Base-by-base conservation (phyloP, 2,888 invertebrate genomes). In the Metacarcinus magister region DNA sequence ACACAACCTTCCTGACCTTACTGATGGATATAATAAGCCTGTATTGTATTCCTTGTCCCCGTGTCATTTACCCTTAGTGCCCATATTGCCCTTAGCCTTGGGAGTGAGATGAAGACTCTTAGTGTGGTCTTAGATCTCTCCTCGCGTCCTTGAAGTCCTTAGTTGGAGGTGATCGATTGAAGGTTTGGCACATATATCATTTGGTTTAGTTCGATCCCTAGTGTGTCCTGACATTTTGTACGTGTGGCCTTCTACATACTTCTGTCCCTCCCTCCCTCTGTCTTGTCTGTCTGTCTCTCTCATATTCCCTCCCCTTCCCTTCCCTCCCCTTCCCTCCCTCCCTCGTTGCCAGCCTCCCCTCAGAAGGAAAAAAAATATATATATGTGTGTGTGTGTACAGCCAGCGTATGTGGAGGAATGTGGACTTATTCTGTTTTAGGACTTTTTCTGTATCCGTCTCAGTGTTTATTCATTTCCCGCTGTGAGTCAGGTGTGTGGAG, bases 361-460 rank as follows among this genome's bases (percentile, higher is more conserved):
- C 82, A 91, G 44, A 19, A n/a, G 32, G 19, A 46, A 91, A 91
- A 82, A 82, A 82, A 54, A 54, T 13, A 28, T 2, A 28, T 82
- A 82, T 54, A 54, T 54, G 10, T 54, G 54, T 54, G 3, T 54
- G 39, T 16, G n/a, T 23, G 23, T 67, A 16, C 67, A 67, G 23
- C 67, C 23, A 19, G 82, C 32, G 82, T 82, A 23, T 82, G 82
- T 82, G 82, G 28, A 82, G 82, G 82, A 82, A 82, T 82, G 82
- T 32, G 32, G 82, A 82, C 8, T 23, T 28, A 13, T 32, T 7
- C 10, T 13, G 28, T 8, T 32, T 13, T 2, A 2, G 82, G 82
- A 16, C 8, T 28, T 28, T 13, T 32, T 32, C 82, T 13, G 82
- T 82, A 10, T 82, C 28, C 32, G 32, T 82, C 32, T 82, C 32